Conservation (phyloP, 2,113 vertebrate species). For the Hystrix brachyura region DNA sequence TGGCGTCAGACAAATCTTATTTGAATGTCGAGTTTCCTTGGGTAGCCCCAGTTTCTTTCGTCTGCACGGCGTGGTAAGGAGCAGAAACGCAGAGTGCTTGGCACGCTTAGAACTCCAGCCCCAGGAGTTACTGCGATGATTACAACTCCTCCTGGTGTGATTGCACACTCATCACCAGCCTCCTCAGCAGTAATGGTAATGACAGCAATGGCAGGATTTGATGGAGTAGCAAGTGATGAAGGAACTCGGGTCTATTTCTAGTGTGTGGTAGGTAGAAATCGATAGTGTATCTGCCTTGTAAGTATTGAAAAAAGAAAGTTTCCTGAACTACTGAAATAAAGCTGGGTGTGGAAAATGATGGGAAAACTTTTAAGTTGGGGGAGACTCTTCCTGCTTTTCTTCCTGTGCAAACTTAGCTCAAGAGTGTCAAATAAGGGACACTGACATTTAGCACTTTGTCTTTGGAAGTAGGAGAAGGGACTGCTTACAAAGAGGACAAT, state of each 20-base stretch:
- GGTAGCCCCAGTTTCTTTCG: background rate
- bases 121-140: fast-evolving
- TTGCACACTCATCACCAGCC: background rate
- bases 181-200: background rate
- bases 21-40: constrained; percentile 19
- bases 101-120: background rate
- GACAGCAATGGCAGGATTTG: background rate
- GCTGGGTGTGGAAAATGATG: background rate
- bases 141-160: background rate
- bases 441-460: background rate
- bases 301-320: background rate
- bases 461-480: background rate
- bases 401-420: background rate
- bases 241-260: background rate
- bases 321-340: background rate
- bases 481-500: background rate
- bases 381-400: background rate
- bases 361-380: background rate
- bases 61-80: background rate
- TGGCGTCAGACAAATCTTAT: background rate
- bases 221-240: background rate
- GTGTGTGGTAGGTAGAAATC: background rate
- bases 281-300: background rate
- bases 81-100: background rate
- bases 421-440: background rate